A percentile compares a stretch with the other conserved stretches of the same genome.
These are phyloP conservation scores for Calcarius lapponicus DNA, from an alignment of 2,797 vertebrate species.

Conservation along the genomic window DNA sequence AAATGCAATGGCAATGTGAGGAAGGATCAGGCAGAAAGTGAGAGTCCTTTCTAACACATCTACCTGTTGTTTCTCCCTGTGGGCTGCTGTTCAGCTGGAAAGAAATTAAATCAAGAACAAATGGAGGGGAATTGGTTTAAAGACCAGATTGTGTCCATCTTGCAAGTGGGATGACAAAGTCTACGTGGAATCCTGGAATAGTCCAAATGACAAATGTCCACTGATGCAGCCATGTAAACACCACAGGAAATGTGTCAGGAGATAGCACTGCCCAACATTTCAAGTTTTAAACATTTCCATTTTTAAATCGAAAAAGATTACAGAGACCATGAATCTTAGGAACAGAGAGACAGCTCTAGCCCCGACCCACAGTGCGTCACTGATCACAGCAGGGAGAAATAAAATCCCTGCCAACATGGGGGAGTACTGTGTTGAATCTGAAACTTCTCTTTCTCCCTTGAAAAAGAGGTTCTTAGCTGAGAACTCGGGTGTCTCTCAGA, in stretches of 20 bases:
- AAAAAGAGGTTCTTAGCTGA: background rate
- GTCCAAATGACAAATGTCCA: slow-evolving; percentile 32
- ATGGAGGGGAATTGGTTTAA: background rate
- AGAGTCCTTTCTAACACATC: background rate
- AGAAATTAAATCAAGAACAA: background rate
- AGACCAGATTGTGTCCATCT: background rate
- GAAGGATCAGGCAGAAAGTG: background rate
- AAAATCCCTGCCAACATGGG: background rate
- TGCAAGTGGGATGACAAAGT: background rate
- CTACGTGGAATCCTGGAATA: background rate
- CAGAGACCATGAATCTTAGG: background rate
- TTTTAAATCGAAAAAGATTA: background rate
- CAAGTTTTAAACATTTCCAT: slow-evolving; percentile 26
- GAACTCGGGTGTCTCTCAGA: background rate
- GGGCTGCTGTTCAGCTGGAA: background rate
- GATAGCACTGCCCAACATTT: background rate
- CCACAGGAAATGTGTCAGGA: slow-evolving; percentile 22
- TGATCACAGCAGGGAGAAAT: background rate
- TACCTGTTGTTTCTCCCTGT: background rate
- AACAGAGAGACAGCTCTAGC: background rate
- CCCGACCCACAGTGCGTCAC: background rate
- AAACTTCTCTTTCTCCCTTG: background rate
- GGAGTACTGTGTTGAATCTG: background rate
- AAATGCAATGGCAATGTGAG: background rate
- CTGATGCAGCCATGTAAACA: slow-evolving; percentile 13